Percentiles rank a stretch among this genome's conserved stretches.
phyloP scores from a whole-genome alignment of 1,140 invertebrate species.

The Ylistrum balloti region DNA sequence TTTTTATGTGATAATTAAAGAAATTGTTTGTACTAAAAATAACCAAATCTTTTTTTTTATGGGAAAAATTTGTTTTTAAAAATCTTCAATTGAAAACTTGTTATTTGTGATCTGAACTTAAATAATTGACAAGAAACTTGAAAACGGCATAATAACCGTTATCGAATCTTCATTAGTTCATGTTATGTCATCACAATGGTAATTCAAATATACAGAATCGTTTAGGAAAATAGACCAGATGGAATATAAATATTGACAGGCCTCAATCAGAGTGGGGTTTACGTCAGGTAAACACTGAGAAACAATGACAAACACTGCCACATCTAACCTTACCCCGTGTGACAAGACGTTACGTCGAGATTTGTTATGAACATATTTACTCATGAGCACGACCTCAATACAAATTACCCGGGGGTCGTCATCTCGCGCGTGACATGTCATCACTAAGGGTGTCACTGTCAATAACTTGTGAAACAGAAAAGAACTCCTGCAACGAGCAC shows the following conservation, averaged over 20 bases:
- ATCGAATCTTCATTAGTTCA: background rate
- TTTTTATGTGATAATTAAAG: too few relatives aligned
- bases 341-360: slow-evolving; percentile 13
- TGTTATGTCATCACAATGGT: background rate
- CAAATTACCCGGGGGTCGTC: background rate
- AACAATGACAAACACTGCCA: background rate
- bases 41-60: too few relatives aligned
- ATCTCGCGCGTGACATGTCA: slow-evolving; percentile 30
- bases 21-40: too few relatives aligned
- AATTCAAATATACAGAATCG: background rate
- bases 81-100: too few relatives aligned
- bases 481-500: background rate
- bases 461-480: background rate
- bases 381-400: background rate
- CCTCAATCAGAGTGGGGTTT: background rate
- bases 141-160: background rate
- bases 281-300: background rate
- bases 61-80: too few relatives aligned
- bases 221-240: background rate
- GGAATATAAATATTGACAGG: slow-evolving; percentile 29
- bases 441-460: slow-evolving; percentile 37
- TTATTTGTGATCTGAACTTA: too few relatives aligned
- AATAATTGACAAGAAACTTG: too few relatives aligned
- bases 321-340: background rate
- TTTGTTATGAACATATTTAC: background rate